Conservation (phyloP, 2,113 vertebrate species). For the Setophaga kirtlandii region DNA sequence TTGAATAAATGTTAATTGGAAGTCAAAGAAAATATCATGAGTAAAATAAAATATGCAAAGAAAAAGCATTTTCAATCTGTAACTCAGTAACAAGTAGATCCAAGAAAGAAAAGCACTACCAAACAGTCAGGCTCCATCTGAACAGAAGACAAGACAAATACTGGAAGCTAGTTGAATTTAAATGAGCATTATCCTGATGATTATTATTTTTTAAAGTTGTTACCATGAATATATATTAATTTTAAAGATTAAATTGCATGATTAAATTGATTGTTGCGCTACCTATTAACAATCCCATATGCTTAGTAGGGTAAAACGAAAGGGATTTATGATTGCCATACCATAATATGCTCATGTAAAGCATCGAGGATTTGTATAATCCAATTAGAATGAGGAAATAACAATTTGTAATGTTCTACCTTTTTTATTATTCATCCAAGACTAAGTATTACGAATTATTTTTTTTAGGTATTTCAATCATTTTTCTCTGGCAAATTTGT, state of each 20-base stretch:
- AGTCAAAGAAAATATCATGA: slow-evolving; percentile 42
- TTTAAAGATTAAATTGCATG: slow-evolving; percentile 39
- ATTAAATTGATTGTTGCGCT: slow-evolving; percentile 51
- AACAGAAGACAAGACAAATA: slow-evolving; percentile 13
- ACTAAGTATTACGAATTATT: neutral
- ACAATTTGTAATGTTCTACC: slow-evolving; percentile 10
- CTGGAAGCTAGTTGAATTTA: slow-evolving; percentile 12
- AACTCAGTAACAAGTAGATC: neutral
- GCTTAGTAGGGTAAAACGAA: neutral
- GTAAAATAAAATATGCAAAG: slow-evolving; percentile 22
- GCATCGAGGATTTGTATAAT: slow-evolving; percentile 37
- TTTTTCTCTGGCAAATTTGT: slow-evolving; percentile 15
- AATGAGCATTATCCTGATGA: neutral
- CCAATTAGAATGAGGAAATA: slow-evolving; percentile 40
- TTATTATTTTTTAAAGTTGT: slow-evolving; percentile 54
- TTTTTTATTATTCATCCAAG: slow-evolving; percentile 49
- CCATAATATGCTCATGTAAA: neutral
- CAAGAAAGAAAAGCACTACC: neutral
- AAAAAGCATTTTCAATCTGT: neutral
- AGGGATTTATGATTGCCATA: neutral
- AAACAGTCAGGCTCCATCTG: neutral
- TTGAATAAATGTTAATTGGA: slow-evolving; percentile 62
- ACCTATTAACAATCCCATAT: neutral
- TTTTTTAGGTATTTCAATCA: neutral
- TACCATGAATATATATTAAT: slow-evolving; percentile 46